These are phyloP conservation scores for Zosterops japonicus DNA, from an alignment of 2,113 vertebrate genomes.

Conservation along the genomic window DNA sequence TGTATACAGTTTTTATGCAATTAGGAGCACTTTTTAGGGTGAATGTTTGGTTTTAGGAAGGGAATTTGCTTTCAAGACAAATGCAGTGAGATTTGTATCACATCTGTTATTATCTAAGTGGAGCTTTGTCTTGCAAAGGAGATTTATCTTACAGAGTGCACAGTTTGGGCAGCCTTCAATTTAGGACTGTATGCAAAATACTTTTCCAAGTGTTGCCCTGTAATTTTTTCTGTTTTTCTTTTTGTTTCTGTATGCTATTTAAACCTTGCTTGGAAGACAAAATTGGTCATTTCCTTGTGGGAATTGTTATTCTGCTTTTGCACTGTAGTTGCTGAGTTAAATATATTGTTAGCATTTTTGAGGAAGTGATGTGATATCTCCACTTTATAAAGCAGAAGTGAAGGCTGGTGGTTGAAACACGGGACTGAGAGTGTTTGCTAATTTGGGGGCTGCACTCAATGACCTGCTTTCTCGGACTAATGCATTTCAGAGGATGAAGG, in stretches of 20 bases:
- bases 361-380: not conserved
- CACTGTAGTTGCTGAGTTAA: not conserved
- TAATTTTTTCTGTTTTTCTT: not conserved
- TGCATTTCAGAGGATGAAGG: not conserved
- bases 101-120: slow-evolving; percentile 26
- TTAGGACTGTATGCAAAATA: slow-evolving; percentile 1
- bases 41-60: not conserved
- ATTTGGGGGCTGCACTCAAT: not conserved
- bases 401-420: not conserved
- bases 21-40: slow-evolving; percentile 5
- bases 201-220: not conserved
- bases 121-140: not conserved
- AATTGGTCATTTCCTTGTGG: not conserved
- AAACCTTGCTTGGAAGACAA: not conserved
- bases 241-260: not conserved
- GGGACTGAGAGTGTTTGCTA: not conserved
- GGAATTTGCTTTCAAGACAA: slow-evolving; percentile 27
- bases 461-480: not conserved
- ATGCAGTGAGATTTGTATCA: not conserved
- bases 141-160: not conserved
- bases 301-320: not conserved
- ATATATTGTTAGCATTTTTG: not conserved
- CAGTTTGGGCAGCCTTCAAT: slow-evolving; percentile 11
- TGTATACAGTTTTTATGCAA: slow-evolving; percentile 1
- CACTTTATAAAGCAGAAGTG: not conserved